phyloP scores from a whole-genome alignment of 2,113 vertebrate species.

The Actinemys pallida region DNA sequence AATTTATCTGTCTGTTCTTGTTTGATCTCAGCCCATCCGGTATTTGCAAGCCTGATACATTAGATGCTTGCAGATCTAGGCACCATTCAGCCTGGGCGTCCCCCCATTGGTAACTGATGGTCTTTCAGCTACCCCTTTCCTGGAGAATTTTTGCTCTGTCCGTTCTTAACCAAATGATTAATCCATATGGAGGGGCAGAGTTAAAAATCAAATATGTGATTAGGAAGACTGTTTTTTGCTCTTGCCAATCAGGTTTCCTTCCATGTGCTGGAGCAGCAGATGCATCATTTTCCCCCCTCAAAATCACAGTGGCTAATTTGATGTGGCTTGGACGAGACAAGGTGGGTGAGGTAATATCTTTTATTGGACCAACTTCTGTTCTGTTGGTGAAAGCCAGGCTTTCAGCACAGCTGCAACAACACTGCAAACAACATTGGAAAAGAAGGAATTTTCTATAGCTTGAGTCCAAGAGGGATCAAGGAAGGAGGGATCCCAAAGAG shows the following conservation, averaged over 20 bases:
- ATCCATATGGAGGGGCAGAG: constrained; percentile 19
- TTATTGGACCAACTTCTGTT: neutral
- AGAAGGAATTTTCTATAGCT: constrained; percentile 41
- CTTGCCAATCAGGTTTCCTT: constrained; percentile 52
- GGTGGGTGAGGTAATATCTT: neutral
- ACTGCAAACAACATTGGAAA: accelerated
- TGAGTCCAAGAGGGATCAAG: constrained; percentile 25
- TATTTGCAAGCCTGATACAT: constrained; percentile 7
- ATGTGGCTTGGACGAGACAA: neutral
- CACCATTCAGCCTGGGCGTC: neutral
- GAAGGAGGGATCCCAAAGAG: neutral
- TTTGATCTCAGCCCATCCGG: constrained; percentile 31
- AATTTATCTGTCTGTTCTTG: constrained; percentile 35
- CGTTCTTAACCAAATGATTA: constrained; percentile 1
- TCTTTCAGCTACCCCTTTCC: neutral
- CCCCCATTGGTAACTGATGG: neutral
- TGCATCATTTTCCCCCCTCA: constrained; percentile 24
- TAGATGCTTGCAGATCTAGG: constrained; percentile 1
- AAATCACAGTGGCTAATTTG: constrained; percentile 55
- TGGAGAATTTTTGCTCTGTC: neutral
- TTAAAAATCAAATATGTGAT: constrained; percentile 27
- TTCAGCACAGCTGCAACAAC: neutral
- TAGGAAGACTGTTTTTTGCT: constrained; percentile 32
- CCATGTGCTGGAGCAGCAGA: constrained; percentile 54
- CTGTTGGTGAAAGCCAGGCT: neutral